Conservation (phyloP, 2,888 invertebrate genomes). For the Thelaira solivaga region DNA sequence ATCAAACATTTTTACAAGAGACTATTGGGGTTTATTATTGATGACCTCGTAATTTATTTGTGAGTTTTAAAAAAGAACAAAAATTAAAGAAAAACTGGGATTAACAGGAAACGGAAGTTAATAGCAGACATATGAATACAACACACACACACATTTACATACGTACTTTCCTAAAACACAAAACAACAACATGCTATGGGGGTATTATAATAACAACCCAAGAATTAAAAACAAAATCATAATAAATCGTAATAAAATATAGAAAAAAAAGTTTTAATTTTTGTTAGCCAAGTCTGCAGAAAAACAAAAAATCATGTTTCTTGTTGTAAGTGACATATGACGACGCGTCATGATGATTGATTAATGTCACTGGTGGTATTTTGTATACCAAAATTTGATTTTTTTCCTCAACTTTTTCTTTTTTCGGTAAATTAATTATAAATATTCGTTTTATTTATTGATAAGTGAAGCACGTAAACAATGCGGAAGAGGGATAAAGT, state of each 20-base stretch:
- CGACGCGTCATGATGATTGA: constrained; percentile 56
- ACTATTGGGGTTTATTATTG: constrained; percentile 37
- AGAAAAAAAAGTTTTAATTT: constrained; percentile 52
- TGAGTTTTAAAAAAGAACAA: constrained; percentile 7
- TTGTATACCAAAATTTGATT: constrained; percentile 30
- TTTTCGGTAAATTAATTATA: no score
- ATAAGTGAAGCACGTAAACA: constrained; percentile 39
- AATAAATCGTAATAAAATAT: constrained; percentile 42
- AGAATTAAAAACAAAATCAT: constrained; percentile 28
- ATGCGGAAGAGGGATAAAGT: background rate
- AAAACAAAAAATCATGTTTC: constrained; percentile 53
- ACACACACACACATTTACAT: background rate
- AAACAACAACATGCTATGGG: constrained; percentile 53
- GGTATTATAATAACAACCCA: constrained; percentile 50
- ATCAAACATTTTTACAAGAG: constrained; percentile 38
- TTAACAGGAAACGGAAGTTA: constrained; percentile 63
- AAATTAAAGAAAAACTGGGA: constrained; percentile 40
- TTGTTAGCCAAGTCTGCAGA: constrained; percentile 7
- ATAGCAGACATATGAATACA: background rate
- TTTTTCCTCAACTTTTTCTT: background rate
- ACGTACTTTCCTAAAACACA: background rate
- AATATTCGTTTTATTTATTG: constrained; percentile 50
- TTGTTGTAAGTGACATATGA: constrained; percentile 56
- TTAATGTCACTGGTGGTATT: constrained; percentile 60
- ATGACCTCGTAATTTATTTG: constrained; percentile 45